Conservation (phyloP, 1,140 invertebrate genomes). For the Sweltsa coloradensis region DNA sequence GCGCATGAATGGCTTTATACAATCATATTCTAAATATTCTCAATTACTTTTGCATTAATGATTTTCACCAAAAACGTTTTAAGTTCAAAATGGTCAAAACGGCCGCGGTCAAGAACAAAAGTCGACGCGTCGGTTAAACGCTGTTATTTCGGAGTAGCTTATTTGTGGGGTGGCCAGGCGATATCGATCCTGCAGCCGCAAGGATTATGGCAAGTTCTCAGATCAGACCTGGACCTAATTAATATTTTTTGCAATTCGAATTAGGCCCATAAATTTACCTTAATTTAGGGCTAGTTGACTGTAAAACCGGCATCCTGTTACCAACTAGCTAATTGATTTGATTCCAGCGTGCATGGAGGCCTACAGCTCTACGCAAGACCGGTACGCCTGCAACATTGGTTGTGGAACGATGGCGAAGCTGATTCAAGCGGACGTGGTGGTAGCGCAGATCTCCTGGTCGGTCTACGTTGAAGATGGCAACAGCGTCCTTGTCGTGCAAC, state of each 20-base stretch:
- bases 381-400: constrained; percentile 27
- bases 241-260: constrained; percentile 8
- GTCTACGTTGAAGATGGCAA: constrained; percentile 27
- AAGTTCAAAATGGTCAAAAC: too few species aligned
- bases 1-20: too few species aligned
- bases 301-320: not conserved
- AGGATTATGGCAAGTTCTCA: not conserved
- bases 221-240: not conserved
- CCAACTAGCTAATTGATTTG: too few species aligned
- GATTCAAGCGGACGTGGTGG: constrained; percentile 21
- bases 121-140: too few species aligned
- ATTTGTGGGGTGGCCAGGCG: too few species aligned
- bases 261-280: not conserved
- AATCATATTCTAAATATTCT: too few species aligned
- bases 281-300: not conserved
- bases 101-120: too few species aligned
- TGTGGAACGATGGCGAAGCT: constrained; percentile 30
- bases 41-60: too few species aligned
- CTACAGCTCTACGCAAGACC: constrained; percentile 24
- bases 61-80: too few species aligned
- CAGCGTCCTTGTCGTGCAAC: constrained; percentile 26
- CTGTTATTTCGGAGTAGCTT: too few species aligned
- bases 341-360: constrained; percentile 31
- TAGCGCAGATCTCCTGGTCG: constrained; percentile 23
- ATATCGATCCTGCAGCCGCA: too few species aligned